Percentiles rank a stretch among this genome's conserved stretches.
Evolutionary conservation across 2,888 invertebrate species (phyloP).

Genomic region (Lymantria dispar): DNA sequence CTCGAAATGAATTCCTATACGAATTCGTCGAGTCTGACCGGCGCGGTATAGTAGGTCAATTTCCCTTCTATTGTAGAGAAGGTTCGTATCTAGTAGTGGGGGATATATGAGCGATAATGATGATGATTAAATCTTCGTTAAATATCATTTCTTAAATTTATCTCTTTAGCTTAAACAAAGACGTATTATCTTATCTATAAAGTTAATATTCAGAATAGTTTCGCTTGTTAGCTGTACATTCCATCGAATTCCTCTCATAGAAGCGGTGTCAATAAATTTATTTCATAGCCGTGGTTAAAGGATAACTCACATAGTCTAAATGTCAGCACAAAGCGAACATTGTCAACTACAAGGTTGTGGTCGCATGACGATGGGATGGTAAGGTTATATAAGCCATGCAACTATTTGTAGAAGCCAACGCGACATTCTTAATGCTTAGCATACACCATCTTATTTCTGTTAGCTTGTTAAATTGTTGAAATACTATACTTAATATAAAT

Average conservation of each 20-base stretch:
- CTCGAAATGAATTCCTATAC: no score
- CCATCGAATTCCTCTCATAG: slow-evolving; percentile 38
- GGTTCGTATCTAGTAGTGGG: no score
- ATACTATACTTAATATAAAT: slow-evolving; percentile 59
- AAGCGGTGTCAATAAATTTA: slow-evolving; percentile 59
- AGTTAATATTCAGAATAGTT: slow-evolving; percentile 19
- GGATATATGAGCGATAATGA: no score
- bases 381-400: slow-evolving; percentile 47
- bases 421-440: slow-evolving; percentile 32
- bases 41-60: no score
- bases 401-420: slow-evolving; percentile 49
- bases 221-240: slow-evolving; percentile 16
- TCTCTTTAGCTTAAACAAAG: background rate
- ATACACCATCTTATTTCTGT: slow-evolving; percentile 30
- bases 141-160: background rate
- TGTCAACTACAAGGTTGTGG: slow-evolving; percentile 55
- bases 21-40: no score
- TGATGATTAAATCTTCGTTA: no score
- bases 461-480: slow-evolving; percentile 34
- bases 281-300: slow-evolving; percentile 49
- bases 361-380: slow-evolving; percentile 33
- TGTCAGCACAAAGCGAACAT: slow-evolving; percentile 54
- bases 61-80: no score
- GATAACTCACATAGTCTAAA: slow-evolving; percentile 64
- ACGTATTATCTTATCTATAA: slow-evolving; percentile 1